Percentiles rank a stretch among this genome's conserved stretches.
Evolutionary conservation across 64 coral and sea anemone species (phyloP).

Genomic region (Porites lutea): DNA sequence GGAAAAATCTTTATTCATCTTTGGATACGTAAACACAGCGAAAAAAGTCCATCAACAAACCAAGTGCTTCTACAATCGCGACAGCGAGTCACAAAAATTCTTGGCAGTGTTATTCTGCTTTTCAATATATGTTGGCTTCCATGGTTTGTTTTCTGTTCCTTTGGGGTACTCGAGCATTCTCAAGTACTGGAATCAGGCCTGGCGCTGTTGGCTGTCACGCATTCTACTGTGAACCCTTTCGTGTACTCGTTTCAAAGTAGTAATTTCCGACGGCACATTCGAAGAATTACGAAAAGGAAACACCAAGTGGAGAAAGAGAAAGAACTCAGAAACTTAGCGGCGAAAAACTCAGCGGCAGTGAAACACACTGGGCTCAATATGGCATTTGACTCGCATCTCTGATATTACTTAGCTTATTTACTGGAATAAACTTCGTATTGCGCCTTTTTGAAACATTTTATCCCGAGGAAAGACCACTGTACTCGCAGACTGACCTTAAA

Average conservation of each 20-base stretch:
- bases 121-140: slow-evolving; percentile 69
- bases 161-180: background rate
- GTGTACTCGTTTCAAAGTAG: slow-evolving; percentile 57
- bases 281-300: background rate
- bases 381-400: no score
- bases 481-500: no score
- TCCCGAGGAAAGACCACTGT: no score
- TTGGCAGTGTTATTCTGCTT: slow-evolving; percentile 39
- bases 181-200: background rate
- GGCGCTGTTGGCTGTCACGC: slow-evolving; percentile 17
- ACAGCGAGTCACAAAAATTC: slow-evolving; percentile 26
- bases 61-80: slow-evolving; percentile 18
- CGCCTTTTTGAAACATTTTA: no score
- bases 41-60: background rate
- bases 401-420: no score
- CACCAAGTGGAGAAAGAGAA: background rate
- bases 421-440: no score
- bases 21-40: background rate
- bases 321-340: background rate
- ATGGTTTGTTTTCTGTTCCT: slow-evolving; percentile 36
- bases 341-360: background rate
- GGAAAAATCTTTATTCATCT: slow-evolving; percentile 39
- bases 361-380: no score
- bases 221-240: slow-evolving; percentile 58
- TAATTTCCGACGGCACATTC: slow-evolving; percentile 52